These are phyloP conservation scores for Amphiduros pacificus DNA, from an alignment of 2,888 invertebrate species.

Conservation along the genomic window DNA sequence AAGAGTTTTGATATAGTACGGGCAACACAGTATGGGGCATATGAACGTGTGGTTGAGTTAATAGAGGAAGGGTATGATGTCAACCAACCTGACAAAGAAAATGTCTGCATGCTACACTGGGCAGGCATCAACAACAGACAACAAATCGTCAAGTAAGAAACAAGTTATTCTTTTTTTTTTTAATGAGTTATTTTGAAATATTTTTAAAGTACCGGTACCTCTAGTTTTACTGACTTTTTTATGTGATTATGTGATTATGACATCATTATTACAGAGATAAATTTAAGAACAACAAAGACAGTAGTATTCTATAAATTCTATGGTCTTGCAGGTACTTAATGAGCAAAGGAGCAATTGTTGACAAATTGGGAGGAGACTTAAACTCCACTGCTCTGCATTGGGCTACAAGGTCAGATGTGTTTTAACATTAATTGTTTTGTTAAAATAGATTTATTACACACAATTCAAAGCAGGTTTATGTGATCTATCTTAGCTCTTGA, in stretches of 20 bases:
- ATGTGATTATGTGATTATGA: too few relatives aligned
- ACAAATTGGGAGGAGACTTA: constrained; percentile 93
- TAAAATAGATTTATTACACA: background rate
- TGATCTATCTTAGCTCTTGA: too few relatives aligned
- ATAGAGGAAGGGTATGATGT: constrained; percentile 87
- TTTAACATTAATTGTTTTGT: background rate
- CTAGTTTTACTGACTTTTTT: too few relatives aligned
- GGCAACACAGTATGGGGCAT: constrained; percentile 81
- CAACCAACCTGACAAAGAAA: constrained; percentile 91
- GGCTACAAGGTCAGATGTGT: constrained; percentile 78
- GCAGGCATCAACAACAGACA: constrained; percentile 96
- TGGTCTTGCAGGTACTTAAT: constrained; percentile 69
- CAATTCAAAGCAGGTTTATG: background rate
- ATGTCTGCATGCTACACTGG: constrained; percentile 98
- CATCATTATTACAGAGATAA: too few relatives aligned
- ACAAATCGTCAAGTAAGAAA: constrained; percentile 77
- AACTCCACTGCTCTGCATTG: constrained; percentile 96
- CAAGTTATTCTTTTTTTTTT: too few relatives aligned
- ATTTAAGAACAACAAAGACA: too few relatives aligned
- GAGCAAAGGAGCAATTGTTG: constrained; percentile 83
- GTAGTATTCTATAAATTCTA: background rate
- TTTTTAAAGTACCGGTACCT: too few relatives aligned
- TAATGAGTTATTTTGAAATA: too few relatives aligned
- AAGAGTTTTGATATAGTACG: constrained; percentile 51
- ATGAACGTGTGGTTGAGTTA: constrained; percentile 70